Evolutionary conservation across 2,888 invertebrate genomes (phyloP), one percentile per base, ranked within the genome.

Genomic region (Cryptosula pallasiana): DNA sequence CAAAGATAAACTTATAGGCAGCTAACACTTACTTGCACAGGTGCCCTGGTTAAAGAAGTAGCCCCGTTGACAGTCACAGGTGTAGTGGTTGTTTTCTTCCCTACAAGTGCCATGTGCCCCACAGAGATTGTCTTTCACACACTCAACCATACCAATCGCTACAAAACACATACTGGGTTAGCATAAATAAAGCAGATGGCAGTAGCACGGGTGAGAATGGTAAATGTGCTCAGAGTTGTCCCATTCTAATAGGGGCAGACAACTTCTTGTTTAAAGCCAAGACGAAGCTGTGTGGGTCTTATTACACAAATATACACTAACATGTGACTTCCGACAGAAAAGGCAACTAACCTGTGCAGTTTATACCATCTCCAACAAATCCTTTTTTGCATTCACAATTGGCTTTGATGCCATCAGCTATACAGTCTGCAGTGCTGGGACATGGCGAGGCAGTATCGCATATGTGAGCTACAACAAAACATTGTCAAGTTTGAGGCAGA

Each of bases 71-170:
- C 73, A 73, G 34, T 29, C 16, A 35, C 73, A 73, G 69, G 55
- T 27, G 27, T 73, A 73, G 1, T 73, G 73, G 25, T 58, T 58
- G 1, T n/a, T 58, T 9, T 73, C 73, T 25, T 73, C 58, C 13
- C 25, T 35, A 29, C 73, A 73, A 1, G 29, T 32, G 20, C 73
- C 73, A 58, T 73, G 54, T 35, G 27, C 32, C 9, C 35, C 63
- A 69, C 73, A 73, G 1, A 73, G 45, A 54, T 73, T 23, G 29
- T 73, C 54, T n/a, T 27, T 23, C n/a, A 32, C 23, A 58, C 73
- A 72, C 5, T 45, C 45, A 45, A 20, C 45, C 45, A 45, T 45
- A 13, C 45, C 45, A 5, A 20, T 45, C 9, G 45, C 45, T 45
- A 20, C 20, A 45, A 13, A 20, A 45, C n/a, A n/a, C n/a, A n/a